Evolutionary conservation across 2,888 invertebrate genomes (phyloP), one percentile per base, ranked within the genome.

Genomic region (Epirrhoe alternata): DNA sequence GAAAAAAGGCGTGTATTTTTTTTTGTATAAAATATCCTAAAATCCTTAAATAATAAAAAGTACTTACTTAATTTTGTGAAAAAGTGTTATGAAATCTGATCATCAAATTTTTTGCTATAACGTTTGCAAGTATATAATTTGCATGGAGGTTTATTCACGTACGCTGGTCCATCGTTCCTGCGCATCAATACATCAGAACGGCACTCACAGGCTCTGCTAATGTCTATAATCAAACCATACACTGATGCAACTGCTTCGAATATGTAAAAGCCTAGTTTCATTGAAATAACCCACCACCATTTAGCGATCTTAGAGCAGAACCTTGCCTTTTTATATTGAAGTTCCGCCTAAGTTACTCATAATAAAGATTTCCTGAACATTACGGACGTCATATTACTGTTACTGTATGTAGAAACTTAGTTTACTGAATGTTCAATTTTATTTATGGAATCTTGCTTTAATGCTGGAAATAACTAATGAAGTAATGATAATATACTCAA

Each of bases 181-280:
- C 24, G 51, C 53, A 31, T 56, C 56, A 52, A 54, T 74, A 78
- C 75, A 71, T 77, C 74, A 77, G 75, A 78, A 77, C 78, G 78
- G 84, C 84, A 81, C 81, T 85, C 80, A 80, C 79, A 77, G 80
- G 74, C 81, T 78, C 78, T 72, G 76, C 77, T 82, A 79, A 87
- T 84, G 86, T 83, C 85, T 87, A 84, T 89, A 89, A 90, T 90
- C 89, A 88, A 83, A 82, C 82, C 81, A 83, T 80, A 74, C 82
- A 71, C 82, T 84, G 86, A 87, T 85, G 87, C 79, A 85, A 86
- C 83, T 82, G 77, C 81, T 85, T 83, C 83, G 85, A 86, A 47
- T 47, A 45, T 14, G 31, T 45, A 56, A 30, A 38, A 45, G 30
- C 14, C 14, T 6, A 16, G 47, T 47, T 16, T 7, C 47, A 47